These are phyloP conservation scores for Calliopum simillimum DNA, from an alignment of 2,888 invertebrate species.

Conservation along the genomic window DNA sequence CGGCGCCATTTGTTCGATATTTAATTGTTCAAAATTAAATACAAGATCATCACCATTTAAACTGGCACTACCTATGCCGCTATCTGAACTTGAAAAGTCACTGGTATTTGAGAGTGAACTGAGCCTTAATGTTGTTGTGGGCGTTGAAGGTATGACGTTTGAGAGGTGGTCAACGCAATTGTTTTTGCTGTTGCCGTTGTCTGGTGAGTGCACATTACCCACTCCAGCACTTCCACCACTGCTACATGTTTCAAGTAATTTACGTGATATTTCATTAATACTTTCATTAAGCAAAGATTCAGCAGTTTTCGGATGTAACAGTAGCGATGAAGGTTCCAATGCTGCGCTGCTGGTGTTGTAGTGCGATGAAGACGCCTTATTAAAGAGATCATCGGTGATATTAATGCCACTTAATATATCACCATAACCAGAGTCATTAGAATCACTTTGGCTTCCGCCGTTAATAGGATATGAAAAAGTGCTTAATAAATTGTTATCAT, in stretches of 20 bases:
- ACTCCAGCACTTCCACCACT: slow-evolving; percentile 47
- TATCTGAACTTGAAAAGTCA: slow-evolving; percentile 55
- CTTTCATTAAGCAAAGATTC: slow-evolving; percentile 65
- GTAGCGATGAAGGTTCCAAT: slow-evolving; percentile 34
- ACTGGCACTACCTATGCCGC: slow-evolving; percentile 58
- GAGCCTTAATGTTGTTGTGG: neutral
- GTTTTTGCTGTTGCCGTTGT: slow-evolving; percentile 31
- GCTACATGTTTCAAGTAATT: slow-evolving; percentile 66
- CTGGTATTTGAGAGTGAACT: slow-evolving; percentile 34
- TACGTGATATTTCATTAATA: slow-evolving; percentile 67
- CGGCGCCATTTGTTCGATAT: slow-evolving; percentile 50
- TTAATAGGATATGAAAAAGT: neutral
- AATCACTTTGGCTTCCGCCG: slow-evolving; percentile 51
- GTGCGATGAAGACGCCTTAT: slow-evolving; percentile 28
- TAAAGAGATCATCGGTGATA: slow-evolving; percentile 64
- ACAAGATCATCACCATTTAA: slow-evolving; percentile 60
- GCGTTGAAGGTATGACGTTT: neutral
- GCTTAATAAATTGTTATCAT: slow-evolving; percentile 4
- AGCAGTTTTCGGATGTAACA: slow-evolving; percentile 51
- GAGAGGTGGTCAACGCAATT: neutral
- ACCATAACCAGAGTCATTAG: slow-evolving; percentile 60
- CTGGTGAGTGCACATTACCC: slow-evolving; percentile 36
- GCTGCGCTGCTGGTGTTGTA: neutral
- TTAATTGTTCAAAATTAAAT: slow-evolving; percentile 65
- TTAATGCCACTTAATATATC: slow-evolving; percentile 65